Base-by-base conservation (phyloP, 92 coral and sea anemone genomes). In the Palythoa heliodiscus region DNA sequence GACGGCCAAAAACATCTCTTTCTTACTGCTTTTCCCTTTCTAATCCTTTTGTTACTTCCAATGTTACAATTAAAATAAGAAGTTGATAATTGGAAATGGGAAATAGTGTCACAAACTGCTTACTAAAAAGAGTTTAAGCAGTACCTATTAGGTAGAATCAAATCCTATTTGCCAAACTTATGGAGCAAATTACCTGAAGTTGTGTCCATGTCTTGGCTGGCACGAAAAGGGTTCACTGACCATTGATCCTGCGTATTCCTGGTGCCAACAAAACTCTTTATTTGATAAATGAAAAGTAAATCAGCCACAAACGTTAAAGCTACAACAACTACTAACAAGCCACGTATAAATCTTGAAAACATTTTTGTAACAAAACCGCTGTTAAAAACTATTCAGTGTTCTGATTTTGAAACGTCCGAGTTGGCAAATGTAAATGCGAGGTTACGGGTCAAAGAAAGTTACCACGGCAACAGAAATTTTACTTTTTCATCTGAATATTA, bases 271-370 rank as follows among this genome's bases (percentile, higher is more conserved):
- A 39, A 80, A 14, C 15, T 66, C 19, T 47, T 80, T 75, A 80
- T 80, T 67, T 80, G 73, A 68, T 38, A 17, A 80, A 80, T 80
- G 20, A 80, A 80, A 66, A 80, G 23, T 67, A 80, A 67, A 80
- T 80, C 84, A 0, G 84, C 84, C 22, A 66, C 61, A 22, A 80
- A 80, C 14, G 84, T 80, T 25, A 80, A 43, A 24, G 84, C 72
- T 19, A 80, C 84, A 66, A 80, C 84, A 15, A 80, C 29, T 29
- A 80, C 74, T 53, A 80, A 67, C 47, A 80, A 70, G n/a, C 73
- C 74, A 74, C 84, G 84, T 2, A 80, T 66, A 43, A 80, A 47
- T 66, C 23, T 80, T 23, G 84, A 80, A 67, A 80, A 80, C 84
- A 80, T 80, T 24, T 79, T 24, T 19, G 22, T 3, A 64, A 64